phyloP scores from a whole-genome alignment of 2,113 vertebrate species.

The Pandion haliaetus region DNA sequence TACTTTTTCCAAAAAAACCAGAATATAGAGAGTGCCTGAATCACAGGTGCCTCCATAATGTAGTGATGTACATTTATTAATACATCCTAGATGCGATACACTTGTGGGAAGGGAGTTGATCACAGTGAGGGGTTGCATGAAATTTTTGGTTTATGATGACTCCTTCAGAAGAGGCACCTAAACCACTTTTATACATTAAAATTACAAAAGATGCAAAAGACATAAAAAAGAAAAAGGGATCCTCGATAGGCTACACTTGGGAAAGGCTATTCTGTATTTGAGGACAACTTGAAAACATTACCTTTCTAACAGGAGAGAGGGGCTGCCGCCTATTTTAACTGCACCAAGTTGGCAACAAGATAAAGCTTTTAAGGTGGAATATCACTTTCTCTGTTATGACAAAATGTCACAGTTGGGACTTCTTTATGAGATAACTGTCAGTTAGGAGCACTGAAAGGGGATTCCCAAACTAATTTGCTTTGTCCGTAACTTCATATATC shows the following conservation, averaged over 20 bases:
- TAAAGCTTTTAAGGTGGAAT: not conserved
- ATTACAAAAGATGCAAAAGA: not conserved
- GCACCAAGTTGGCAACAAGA: not conserved
- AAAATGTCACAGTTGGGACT: not conserved
- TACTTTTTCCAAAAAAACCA: not conserved
- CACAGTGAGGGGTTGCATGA: not conserved
- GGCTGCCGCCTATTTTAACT: not conserved
- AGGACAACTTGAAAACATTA: not conserved
- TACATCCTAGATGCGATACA: not conserved
- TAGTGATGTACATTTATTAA: not conserved
- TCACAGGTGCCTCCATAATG: not conserved
- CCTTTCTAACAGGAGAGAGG: not conserved
- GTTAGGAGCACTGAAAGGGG: not conserved
- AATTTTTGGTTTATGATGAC: not conserved
- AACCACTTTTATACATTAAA: not conserved
- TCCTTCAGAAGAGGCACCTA: not conserved
- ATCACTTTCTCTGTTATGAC: not conserved
- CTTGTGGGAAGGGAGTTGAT: not conserved
- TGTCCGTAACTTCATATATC: not conserved
- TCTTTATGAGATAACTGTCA: not conserved
- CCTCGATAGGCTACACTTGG: rapidly evolving
- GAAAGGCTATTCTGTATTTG: not conserved
- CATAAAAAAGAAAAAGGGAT: not conserved
- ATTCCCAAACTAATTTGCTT: not conserved
- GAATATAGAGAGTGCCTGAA: not conserved